Conservation (phyloP, 1,140 invertebrate species). For the Nixonia krombeini region DNA sequence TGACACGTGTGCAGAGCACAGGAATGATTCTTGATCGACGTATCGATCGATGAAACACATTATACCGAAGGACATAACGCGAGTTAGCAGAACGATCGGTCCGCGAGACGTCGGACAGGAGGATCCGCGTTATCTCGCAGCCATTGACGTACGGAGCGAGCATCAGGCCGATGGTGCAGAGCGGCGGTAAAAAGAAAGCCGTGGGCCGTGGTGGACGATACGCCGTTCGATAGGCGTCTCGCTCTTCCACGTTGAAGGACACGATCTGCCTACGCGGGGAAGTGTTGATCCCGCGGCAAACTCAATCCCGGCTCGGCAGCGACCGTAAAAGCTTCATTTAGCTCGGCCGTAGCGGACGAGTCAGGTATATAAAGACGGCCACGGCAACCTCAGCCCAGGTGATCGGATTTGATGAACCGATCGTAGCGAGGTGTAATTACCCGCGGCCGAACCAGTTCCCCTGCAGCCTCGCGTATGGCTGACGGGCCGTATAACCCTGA, state of each 20-base stretch:
- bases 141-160: background rate
- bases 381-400: conserved; percentile 34
- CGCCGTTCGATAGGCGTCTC: conserved; percentile 29
- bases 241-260: conserved; percentile 19
- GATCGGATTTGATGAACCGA: conserved; percentile 66
- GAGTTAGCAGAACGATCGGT: too few relatives aligned
- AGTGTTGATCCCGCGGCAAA: conserved; percentile 62
- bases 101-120: too few relatives aligned
- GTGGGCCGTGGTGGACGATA: conserved; percentile 15
- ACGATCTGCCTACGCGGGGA: conserved; percentile 14
- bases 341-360: conserved; percentile 11
- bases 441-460: conserved; percentile 41
- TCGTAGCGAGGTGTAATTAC: conserved; percentile 66
- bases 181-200: background rate
- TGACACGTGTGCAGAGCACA: too few relatives aligned
- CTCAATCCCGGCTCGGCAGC: conserved; percentile 51
- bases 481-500: conserved; percentile 7
- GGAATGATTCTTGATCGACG: too few relatives aligned
- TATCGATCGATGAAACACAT: too few relatives aligned
- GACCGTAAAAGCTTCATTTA: conserved; percentile 63
- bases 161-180: background rate
- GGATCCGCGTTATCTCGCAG: background rate
- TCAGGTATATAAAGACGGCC: conserved; percentile 5
- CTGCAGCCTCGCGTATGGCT: conserved; percentile 13
- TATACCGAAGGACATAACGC: too few relatives aligned